Percentiles rank a stretch among this genome's conserved stretches.
Conservation (phyloP, 2,888 invertebrate genomes). For the Nycteola revayana region DNA sequence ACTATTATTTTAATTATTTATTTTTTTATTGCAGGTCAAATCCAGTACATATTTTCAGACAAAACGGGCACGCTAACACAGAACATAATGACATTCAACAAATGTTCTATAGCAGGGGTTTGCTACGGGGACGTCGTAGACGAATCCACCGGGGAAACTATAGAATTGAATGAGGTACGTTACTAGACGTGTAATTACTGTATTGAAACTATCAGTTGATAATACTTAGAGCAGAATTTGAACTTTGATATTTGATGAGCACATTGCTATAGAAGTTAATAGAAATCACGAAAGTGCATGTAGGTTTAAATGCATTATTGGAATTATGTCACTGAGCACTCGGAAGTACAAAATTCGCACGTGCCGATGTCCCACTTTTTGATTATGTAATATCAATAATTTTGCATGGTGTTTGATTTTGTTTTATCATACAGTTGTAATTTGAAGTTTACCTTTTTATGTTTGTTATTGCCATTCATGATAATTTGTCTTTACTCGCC, state of each 20-base stretch:
- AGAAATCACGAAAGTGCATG: constrained; percentile 25
- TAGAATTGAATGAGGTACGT: constrained; percentile 92
- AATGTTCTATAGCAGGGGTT: constrained; percentile 96
- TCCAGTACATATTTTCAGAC: constrained; percentile 99
- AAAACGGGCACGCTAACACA: constrained; percentile 99
- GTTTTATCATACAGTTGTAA: constrained; percentile 27
- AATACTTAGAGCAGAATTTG: constrained; percentile 13
- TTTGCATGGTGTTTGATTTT: constrained; percentile 61
- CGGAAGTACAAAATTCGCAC: constrained; percentile 38
- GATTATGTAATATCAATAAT: constrained; percentile 32
- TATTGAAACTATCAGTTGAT: background rate
- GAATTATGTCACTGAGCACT: constrained; percentile 30
- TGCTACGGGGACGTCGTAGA: constrained; percentile 96
- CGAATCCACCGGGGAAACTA: constrained; percentile 91
- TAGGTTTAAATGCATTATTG: constrained; percentile 34
- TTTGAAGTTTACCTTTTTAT: constrained; percentile 25
- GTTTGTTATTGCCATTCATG: constrained; percentile 30
- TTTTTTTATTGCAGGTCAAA: constrained; percentile 88
- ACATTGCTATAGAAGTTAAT: constrained; percentile 37
- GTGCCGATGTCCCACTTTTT: constrained; percentile 30
- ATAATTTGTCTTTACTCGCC: constrained; percentile 47
- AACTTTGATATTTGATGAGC: constrained; percentile 26
- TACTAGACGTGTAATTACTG: constrained; percentile 8
- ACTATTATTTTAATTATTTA: too few species aligned
- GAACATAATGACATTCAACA: constrained; percentile 99